A percentile compares a stretch with the other conserved stretches of the same genome.
Conservation (phyloP, 2,797 vertebrate species). For the Syndactyla subalaris region DNA sequence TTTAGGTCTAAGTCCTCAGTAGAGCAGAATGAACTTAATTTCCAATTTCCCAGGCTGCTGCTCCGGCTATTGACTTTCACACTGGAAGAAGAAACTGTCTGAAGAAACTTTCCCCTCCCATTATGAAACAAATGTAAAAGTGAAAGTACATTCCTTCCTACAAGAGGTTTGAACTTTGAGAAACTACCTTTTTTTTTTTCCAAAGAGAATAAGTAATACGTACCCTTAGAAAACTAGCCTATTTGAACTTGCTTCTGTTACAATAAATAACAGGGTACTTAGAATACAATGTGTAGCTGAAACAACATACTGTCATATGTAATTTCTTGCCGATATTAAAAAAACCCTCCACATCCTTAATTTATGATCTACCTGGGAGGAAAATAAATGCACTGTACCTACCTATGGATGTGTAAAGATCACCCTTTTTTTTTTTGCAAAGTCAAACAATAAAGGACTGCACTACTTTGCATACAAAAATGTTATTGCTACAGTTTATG, state of each 20-base stretch:
- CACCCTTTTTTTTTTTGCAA: not conserved
- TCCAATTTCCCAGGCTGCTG: not conserved
- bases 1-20: not conserved
- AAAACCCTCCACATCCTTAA: fast-evolving
- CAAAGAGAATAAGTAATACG: not conserved
- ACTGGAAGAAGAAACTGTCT: not conserved
- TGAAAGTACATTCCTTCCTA: not conserved
- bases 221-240: not conserved
- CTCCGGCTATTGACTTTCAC: not conserved
- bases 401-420: not conserved
- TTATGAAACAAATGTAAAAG: not conserved
- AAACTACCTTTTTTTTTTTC: not conserved
- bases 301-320: not conserved
- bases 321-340: not conserved
- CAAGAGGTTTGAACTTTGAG: not conserved
- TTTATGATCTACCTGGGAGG: not conserved
- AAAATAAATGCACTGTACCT: not conserved
- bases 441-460: not conserved
- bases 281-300: not conserved
- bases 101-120: not conserved
- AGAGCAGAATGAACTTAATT: not conserved
- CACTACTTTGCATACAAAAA: not conserved
- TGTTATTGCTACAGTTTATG: not conserved
- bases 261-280: not conserved
- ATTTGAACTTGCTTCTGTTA: not conserved